Evolutionary conservation across 1,140 invertebrate genomes (phyloP).

Genomic region (Teleogryllus occipitalis): DNA sequence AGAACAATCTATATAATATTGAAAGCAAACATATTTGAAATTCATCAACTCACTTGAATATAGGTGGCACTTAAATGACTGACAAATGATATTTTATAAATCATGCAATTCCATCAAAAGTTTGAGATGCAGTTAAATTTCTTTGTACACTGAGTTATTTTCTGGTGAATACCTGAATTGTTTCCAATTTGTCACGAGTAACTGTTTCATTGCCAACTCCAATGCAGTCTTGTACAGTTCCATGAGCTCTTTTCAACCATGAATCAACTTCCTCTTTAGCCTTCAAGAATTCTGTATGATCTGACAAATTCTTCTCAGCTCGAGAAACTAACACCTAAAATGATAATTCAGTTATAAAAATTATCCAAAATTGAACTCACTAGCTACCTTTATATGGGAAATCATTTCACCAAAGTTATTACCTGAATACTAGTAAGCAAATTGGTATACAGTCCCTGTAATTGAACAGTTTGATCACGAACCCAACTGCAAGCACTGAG

Average conservation of each 20-base stretch:
- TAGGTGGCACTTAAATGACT: too few species aligned
- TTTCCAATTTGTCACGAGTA: slow-evolving; percentile 78
- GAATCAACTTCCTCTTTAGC: slow-evolving; percentile 71
- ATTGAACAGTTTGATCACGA: slow-evolving; percentile 73
- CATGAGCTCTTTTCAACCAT: slow-evolving; percentile 70
- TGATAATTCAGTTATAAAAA: too few species aligned
- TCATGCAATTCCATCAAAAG: not conserved
- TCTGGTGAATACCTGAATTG: slow-evolving; percentile 42
- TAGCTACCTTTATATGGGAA: not conserved
- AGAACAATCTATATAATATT: too few species aligned
- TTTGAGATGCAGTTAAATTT: slow-evolving; percentile 13
- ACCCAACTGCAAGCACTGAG: slow-evolving; percentile 72
- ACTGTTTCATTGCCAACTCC: slow-evolving; percentile 68
- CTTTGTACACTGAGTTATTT: too few species aligned
- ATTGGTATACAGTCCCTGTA: slow-evolving; percentile 71
- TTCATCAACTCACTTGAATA: too few species aligned
- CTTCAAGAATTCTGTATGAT: slow-evolving; percentile 81
- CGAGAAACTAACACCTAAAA: slow-evolving; percentile 55
- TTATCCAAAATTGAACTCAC: too few species aligned
- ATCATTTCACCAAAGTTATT: not conserved
- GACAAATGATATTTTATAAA: too few species aligned
- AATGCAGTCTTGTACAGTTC: slow-evolving; percentile 69
- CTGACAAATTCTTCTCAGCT: slow-evolving; percentile 78
- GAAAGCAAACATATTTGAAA: too few species aligned
- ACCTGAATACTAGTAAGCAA: slow-evolving; percentile 62